Evolutionary conservation across 2,888 invertebrate genomes (phyloP).

Genomic region (Ophion ellenae): DNA sequence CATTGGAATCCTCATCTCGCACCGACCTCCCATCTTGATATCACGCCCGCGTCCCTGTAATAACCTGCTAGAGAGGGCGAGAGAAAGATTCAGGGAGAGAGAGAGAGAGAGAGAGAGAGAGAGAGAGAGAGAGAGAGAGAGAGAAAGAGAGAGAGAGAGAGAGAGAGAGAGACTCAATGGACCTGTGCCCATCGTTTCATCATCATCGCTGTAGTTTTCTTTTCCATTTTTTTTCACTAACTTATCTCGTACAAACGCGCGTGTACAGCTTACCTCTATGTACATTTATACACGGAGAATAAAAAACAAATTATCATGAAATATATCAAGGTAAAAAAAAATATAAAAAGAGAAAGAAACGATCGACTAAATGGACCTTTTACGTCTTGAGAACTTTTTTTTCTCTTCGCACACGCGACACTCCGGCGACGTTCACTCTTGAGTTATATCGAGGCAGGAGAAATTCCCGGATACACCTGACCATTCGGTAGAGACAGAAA

Average conservation of each 20-base stretch:
- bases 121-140: not conserved
- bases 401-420: not conserved
- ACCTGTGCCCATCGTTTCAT: slow-evolving; percentile 65
- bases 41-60: slow-evolving; percentile 44
- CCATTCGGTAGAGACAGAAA: not conserved
- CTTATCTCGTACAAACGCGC: not conserved
- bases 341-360: slow-evolving; percentile 3
- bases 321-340: not conserved
- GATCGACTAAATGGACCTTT: slow-evolving; percentile 9
- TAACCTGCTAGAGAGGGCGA: slow-evolving; percentile 21
- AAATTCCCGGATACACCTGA: not conserved
- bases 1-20: slow-evolving; percentile 36
- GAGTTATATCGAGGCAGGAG: not conserved
- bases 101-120: not conserved
- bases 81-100: not conserved
- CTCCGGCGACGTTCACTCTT: not conserved
- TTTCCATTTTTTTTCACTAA: not conserved
- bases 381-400: not conserved
- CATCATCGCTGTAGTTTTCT: slow-evolving; percentile 64
- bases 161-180: slow-evolving; percentile 58
- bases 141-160: not conserved
- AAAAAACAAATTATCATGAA: slow-evolving; percentile 15
- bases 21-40: slow-evolving; percentile 75
- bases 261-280: not conserved
- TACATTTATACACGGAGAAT: slow-evolving; percentile 8